Conservation (phyloP, 1,140 invertebrate species). For the Mylabris phalerata region DNA sequence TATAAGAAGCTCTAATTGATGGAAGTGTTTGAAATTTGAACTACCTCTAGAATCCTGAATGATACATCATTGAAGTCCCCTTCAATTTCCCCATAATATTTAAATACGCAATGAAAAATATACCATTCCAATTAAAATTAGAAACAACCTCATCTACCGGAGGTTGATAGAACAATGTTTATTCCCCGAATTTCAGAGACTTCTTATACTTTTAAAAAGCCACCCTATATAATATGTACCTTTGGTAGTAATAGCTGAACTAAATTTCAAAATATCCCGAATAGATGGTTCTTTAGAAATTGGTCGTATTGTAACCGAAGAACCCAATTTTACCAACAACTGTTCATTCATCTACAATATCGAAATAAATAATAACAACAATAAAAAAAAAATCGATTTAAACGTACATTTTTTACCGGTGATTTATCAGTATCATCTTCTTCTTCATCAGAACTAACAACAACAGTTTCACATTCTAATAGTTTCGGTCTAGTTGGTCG, state of each 20-base stretch:
- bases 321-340: slow-evolving; percentile 26
- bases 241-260: neutral
- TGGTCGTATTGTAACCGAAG: slow-evolving; percentile 28
- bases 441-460: slow-evolving; percentile 60
- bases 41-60: too few species aligned
- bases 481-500: slow-evolving; percentile 26
- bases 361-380: neutral
- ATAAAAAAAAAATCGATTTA: neutral
- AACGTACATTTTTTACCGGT: slow-evolving; percentile 16
- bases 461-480: slow-evolving; percentile 54
- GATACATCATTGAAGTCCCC: too few species aligned
- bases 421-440: slow-evolving; percentile 35
- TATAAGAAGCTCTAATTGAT: too few species aligned
- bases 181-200: too few species aligned
- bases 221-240: neutral
- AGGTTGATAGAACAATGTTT: too few species aligned
- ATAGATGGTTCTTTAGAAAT: slow-evolving; percentile 35
- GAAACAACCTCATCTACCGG: too few species aligned
- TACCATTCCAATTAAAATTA: too few species aligned
- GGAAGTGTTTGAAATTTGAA: too few species aligned
- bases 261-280: slow-evolving; percentile 29
- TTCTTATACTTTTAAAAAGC: too few species aligned
- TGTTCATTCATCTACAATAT: slow-evolving; percentile 24
- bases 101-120: too few species aligned
- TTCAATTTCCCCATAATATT: too few species aligned